A percentile compares a stretch with the other conserved stretches of the same genome.
phyloP scores from a whole-genome alignment of 2,113 vertebrate genomes.

The Leucoraja erinaceus region DNA sequence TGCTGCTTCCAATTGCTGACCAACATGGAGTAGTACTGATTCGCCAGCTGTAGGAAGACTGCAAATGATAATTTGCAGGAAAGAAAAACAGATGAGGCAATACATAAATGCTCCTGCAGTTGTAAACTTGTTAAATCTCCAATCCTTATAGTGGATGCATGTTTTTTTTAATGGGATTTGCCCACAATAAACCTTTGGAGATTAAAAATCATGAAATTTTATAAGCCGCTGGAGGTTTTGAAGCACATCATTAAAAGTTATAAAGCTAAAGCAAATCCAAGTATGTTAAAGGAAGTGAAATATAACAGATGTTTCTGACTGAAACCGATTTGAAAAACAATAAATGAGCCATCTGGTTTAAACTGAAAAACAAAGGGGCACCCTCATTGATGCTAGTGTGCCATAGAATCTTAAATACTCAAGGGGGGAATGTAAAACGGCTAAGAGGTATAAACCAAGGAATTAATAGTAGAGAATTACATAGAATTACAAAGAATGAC shows the following conservation, averaged over 20 bases:
- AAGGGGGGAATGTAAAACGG: too few species aligned
- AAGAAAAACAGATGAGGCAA: background rate
- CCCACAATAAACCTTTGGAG: background rate
- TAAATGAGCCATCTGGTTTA: too few species aligned
- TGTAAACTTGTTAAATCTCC: background rate
- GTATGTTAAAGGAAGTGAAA: background rate
- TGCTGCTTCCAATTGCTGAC: too few species aligned
- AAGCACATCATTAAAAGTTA: background rate
- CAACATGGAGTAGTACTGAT: too few species aligned
- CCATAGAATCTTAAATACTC: too few species aligned
- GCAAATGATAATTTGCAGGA: too few species aligned
- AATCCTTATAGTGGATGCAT: background rate
- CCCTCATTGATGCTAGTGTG: too few species aligned
- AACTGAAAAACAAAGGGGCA: too few species aligned
- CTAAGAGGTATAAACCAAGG: too few species aligned
- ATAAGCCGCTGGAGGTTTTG: background rate
- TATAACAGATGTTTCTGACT: background rate
- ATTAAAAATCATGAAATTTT: background rate
- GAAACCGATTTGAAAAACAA: background rate
- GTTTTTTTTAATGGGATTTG: background rate
- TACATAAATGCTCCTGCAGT: background rate
- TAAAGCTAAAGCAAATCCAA: background rate
- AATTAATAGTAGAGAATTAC: too few species aligned
- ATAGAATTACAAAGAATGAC: too few species aligned
- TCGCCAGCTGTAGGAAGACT: too few species aligned